Conservation (phyloP, 2,797 vertebrate species). For the Phylloscopus collybita region DNA sequence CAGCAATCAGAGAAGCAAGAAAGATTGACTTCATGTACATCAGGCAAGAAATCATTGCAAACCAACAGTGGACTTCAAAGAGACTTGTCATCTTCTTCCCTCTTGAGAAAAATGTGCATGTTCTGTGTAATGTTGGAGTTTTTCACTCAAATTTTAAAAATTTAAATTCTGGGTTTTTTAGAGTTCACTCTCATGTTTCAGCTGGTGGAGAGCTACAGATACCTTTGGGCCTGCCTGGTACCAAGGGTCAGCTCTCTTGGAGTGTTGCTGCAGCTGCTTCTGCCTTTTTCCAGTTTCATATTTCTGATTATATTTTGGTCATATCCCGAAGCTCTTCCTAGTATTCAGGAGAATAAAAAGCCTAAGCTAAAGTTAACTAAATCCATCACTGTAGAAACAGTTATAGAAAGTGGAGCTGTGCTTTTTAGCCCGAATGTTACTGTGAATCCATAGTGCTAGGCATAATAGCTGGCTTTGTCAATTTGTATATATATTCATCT, state of each 20-base stretch:
- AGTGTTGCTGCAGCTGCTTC: not conserved
- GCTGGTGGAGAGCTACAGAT: not conserved
- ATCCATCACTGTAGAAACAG: not conserved
- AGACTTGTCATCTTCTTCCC: not conserved
- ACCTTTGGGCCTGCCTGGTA: not conserved
- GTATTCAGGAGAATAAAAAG: not conserved
- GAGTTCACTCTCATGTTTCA: not conserved
- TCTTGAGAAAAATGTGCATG: not conserved
- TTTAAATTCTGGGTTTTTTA: not conserved
- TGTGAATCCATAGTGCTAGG: not conserved
- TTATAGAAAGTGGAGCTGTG: not conserved
- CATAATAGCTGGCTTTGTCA: not conserved
- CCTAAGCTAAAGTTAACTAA: not conserved
- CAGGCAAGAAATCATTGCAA: not conserved
- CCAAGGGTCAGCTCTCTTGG: not conserved
- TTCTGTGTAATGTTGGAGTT: not conserved
- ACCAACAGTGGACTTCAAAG: not conserved
- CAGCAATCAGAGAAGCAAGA: not conserved
- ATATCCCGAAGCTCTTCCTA: not conserved
- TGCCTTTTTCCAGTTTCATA: not conserved
- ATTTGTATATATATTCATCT: not conserved
- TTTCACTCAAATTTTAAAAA: not conserved
- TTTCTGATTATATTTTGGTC: not conserved
- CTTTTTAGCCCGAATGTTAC: not conserved
- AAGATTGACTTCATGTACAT: not conserved